phyloP scores from a whole-genome alignment of 1,140 invertebrate genomes.

The Protaetia brevitarsis region DNA sequence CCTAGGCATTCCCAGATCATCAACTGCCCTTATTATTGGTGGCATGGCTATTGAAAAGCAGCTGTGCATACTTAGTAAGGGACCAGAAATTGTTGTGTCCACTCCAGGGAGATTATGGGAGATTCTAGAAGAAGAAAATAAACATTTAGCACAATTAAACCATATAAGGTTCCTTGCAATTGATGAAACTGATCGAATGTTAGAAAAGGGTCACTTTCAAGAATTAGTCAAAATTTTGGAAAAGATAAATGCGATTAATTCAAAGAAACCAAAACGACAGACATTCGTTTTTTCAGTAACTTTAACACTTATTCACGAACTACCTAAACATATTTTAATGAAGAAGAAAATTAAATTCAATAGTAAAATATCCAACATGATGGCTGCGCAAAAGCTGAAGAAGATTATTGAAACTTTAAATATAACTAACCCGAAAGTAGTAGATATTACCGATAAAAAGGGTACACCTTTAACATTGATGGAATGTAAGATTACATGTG shows the following conservation, averaged over 20 bases:
- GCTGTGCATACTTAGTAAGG: conserved; percentile 73
- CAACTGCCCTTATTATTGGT: conserved; percentile 80
- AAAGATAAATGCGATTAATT: conserved; percentile 74
- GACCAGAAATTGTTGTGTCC: conserved; percentile 92
- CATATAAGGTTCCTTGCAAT: conserved; percentile 78
- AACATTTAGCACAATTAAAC: conserved; percentile 63
- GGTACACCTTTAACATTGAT: conserved; percentile 78
- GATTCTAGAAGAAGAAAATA: conserved; percentile 73
- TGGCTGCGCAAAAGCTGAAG: conserved; percentile 68
- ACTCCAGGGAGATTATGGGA: conserved; percentile 97
- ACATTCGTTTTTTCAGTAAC: conserved; percentile 94
- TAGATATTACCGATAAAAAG: conserved; percentile 84
- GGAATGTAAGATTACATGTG: conserved; percentile 76
- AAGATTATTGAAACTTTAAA: conserved; percentile 70
- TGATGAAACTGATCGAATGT: conserved; percentile 98
- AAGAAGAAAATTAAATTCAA: conserved; percentile 49
- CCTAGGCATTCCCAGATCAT: no score
- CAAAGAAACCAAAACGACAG: conserved; percentile 65
- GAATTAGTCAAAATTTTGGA: conserved; percentile 84
- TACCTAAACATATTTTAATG: no score
- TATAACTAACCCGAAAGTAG: conserved; percentile 85
- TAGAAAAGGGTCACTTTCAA: conserved; percentile 94
- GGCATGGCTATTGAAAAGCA: conserved; percentile 91
- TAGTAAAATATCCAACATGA: conserved; percentile 63
- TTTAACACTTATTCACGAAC: no score